These are phyloP conservation scores for Trisateles emortualis DNA, from an alignment of 2,888 invertebrate genomes.

Conservation along the genomic window DNA sequence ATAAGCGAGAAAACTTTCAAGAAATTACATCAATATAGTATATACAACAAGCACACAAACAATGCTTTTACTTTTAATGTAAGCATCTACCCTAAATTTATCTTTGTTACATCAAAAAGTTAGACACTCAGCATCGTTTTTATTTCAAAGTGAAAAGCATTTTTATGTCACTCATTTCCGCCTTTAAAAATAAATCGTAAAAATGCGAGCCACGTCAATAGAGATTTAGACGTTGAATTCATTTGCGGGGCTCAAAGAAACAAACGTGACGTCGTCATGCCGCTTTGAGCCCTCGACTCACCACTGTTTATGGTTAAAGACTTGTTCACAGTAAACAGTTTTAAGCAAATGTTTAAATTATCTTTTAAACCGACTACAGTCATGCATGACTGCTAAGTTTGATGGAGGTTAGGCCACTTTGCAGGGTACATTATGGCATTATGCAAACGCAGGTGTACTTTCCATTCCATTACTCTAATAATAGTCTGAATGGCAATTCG, in stretches of 20 bases:
- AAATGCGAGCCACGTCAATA: constrained; percentile 39
- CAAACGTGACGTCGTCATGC: constrained; percentile 43
- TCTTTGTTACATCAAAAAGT: constrained; percentile 26
- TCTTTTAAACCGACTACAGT: no score
- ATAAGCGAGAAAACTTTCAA: not conserved
- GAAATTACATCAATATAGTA: not conserved
- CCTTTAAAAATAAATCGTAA: constrained; percentile 39
- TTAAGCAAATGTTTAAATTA: no score
- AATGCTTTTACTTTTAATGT: constrained; percentile 23
- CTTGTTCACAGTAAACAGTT: not conserved
- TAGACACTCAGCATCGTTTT: not conserved
- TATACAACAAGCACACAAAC: not conserved
- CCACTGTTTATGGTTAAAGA: constrained; percentile 35
- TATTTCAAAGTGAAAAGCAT: constrained; percentile 36
- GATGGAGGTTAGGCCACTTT: no score
- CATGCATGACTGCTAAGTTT: no score
- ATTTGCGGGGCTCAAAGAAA: constrained; percentile 53
- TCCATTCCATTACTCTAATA: no score
- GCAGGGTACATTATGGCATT: no score
- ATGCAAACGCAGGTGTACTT: no score
- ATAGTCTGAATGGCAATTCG: no score
- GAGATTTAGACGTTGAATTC: constrained; percentile 51
- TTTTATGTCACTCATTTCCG: constrained; percentile 41
- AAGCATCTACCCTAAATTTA: constrained; percentile 33
- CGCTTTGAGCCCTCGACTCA: constrained; percentile 41